A percentile compares a stretch with the other conserved stretches of the same genome.
Evolutionary conservation across 2,888 invertebrate species (phyloP).

Genomic region (Harpalus rufipes): DNA sequence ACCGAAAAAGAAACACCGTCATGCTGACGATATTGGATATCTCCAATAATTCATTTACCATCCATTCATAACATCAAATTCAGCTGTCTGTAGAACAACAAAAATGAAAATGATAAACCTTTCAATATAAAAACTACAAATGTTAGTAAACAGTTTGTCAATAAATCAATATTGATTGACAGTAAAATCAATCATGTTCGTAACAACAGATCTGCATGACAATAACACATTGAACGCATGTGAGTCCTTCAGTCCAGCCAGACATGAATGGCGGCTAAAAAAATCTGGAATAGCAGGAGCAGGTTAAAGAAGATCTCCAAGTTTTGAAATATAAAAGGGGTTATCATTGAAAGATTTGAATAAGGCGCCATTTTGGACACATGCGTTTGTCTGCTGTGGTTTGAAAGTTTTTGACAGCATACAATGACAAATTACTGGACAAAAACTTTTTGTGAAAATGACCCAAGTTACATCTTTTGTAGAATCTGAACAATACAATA

Average conservation of each 20-base stretch:
- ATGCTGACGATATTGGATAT: no score
- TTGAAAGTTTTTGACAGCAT: no score
- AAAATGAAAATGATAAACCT: slow-evolving; percentile 42
- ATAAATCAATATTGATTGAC: slow-evolving; percentile 53
- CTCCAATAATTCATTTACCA: neutral
- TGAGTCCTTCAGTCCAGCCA: neutral
- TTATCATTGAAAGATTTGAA: no score
- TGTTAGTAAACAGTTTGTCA: slow-evolving; percentile 44
- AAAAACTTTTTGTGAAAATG: no score
- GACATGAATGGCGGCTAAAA: neutral
- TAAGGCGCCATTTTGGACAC: no score
- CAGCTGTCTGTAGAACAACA: slow-evolving; percentile 8
- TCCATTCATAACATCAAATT: neutral
- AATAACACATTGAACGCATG: slow-evolving; percentile 36
- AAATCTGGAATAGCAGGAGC: neutral
- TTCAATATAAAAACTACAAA: slow-evolving; percentile 41
- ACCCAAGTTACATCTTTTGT: no score
- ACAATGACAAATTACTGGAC: no score
- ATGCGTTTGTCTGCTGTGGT: no score
- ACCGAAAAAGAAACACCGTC: no score
- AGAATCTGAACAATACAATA: no score
- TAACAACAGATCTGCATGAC: slow-evolving; percentile 44
- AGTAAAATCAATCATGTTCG: slow-evolving; percentile 35
- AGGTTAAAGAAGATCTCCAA: no score
- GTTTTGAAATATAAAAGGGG: no score